Base-by-base conservation (phyloP, 2,113 vertebrate species). In the Grammatotria lemairii region DNA sequence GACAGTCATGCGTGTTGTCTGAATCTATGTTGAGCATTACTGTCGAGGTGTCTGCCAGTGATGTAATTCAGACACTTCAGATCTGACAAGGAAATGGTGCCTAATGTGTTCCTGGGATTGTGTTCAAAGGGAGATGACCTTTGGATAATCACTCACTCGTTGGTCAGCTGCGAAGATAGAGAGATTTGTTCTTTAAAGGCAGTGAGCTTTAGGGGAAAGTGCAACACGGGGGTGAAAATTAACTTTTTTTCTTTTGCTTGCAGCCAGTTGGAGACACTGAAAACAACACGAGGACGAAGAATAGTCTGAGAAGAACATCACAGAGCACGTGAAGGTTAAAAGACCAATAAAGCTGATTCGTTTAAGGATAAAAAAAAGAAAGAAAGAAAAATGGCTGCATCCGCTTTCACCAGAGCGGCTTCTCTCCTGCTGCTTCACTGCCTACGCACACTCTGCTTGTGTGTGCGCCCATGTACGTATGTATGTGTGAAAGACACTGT, bases 71-170 rank as follows among this genome's bases (percentile, higher is more conserved):
- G 91, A 94, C 91, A 92, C 93, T 94, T 94, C 84, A 93, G 86
- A 94, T 94, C 91, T 96, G 95, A 96, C 95, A 96, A 88, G 92
- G 93, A 93, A 94, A 96, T 95, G 47, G 86, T 89, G 86, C 80
- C 87, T 94, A 92, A 95, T 94, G 94, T 90, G 80, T 90, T 94
- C 79, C 49, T 81, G 55, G 78, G 84, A 90, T 68, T 90, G 88
- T 93, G 88, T 91, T 91, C 86, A 93, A 92, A 92, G 87, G 80
- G 88, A 90, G 90, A 88, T 93, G 92, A 95, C 94, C 94, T 95
- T 87, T 91, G 84, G 42, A 85, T 91, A 92, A 93, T 91, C 90
- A 93, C 88, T 88, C 49, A 78, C 65, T 90, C 73, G 51, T 75
- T 92, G 91, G 90, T 88, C 89, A 93, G 83, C 26, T 58, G 60